Percentiles rank a stretch among this genome's conserved stretches.
Evolutionary conservation across 92 coral and sea anemone genomes (phyloP).

Genomic region (Desmophyllum pertusum): DNA sequence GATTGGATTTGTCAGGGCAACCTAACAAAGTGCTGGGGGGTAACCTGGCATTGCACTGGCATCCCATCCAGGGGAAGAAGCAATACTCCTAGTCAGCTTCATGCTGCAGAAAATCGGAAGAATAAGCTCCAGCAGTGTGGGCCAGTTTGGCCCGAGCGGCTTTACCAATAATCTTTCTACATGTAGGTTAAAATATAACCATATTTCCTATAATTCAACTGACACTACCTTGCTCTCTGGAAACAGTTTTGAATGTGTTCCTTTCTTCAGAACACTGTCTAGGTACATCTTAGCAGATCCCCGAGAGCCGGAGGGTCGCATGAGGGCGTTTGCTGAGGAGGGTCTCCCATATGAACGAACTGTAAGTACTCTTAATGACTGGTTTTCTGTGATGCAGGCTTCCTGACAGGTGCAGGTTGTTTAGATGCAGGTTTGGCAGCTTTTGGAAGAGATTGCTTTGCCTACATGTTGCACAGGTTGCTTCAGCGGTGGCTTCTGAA

Average conservation of each 20-base stretch:
- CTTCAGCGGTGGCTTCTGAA: conserved; percentile 3
- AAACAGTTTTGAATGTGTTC: neutral
- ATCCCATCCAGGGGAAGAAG: too few species aligned
- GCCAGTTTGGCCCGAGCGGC: too few species aligned
- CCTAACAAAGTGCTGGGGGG: too few species aligned
- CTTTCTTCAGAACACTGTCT: conserved; percentile 31
- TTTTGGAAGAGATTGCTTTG: conserved; percentile 31
- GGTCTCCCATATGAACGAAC: conserved; percentile 41
- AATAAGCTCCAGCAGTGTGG: too few species aligned
- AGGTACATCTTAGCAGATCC: conserved; percentile 31
- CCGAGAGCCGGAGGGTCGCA: conserved; percentile 14
- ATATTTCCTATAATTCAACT: too few species aligned
- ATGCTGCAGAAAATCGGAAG: too few species aligned
- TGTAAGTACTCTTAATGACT: conserved; percentile 46
- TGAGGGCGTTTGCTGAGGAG: conserved; percentile 34
- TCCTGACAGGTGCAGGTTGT: neutral
- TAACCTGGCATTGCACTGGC: too few species aligned
- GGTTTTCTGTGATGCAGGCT: conserved; percentile 36
- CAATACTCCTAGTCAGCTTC: too few species aligned
- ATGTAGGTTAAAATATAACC: too few species aligned
- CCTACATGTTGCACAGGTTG: neutral
- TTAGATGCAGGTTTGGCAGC: conserved; percentile 34
- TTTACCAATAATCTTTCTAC: too few species aligned
- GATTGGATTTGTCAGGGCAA: too few species aligned
- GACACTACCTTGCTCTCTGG: neutral